phyloP scores from a whole-genome alignment of 1,140 invertebrate species.

The Antheraea mylitta region DNA sequence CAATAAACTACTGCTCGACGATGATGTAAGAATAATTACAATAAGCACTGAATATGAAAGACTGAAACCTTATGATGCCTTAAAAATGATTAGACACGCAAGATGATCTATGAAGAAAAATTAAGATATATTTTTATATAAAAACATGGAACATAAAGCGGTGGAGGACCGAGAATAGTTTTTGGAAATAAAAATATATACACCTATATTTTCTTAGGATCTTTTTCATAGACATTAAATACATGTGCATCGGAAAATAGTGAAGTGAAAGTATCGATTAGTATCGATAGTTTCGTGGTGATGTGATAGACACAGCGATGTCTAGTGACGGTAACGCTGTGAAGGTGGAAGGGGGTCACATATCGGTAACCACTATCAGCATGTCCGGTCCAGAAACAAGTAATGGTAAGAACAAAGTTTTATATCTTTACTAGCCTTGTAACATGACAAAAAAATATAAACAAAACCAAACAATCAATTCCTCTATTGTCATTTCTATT shows the following conservation, averaged over 20 bases:
- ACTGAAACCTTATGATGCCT: constrained; percentile 62
- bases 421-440: neutral
- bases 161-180: constrained; percentile 30
- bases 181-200: constrained; percentile 28
- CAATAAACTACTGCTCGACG: neutral
- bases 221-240: constrained; percentile 38
- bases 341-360: constrained; percentile 71
- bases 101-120: constrained; percentile 51
- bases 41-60: constrained; percentile 37
- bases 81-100: constrained; percentile 52
- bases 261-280: constrained; percentile 36
- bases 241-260: constrained; percentile 49
- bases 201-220: constrained; percentile 53
- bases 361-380: constrained; percentile 76
- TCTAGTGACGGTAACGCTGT: constrained; percentile 61
- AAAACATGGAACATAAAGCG: constrained; percentile 25
- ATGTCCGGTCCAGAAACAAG: constrained; percentile 71
- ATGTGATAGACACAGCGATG: constrained; percentile 55
- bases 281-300: constrained; percentile 46
- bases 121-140: constrained; percentile 36
- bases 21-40: neutral
- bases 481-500: too few relatives aligned
- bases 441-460: too few relatives aligned
- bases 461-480: too few relatives aligned
- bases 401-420: constrained; percentile 54